phyloP scores from a whole-genome alignment of 2,888 invertebrate species.

The Sicus ferrugineus region DNA sequence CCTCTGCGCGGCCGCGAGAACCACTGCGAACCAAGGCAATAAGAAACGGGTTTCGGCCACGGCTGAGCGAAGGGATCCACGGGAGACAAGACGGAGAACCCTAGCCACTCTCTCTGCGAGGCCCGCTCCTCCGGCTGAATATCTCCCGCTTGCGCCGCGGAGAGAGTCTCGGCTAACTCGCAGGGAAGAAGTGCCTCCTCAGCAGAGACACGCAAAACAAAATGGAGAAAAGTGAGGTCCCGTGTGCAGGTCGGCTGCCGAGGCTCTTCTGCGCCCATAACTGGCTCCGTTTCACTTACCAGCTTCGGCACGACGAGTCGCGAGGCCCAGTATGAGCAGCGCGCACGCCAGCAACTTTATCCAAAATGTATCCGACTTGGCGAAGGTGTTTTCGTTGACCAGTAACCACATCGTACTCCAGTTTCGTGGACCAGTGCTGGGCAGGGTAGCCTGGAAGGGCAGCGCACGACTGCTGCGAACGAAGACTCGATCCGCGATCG shows the following conservation, averaged over 20 bases:
- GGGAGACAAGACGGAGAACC: neutral
- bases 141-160: neutral
- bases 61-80: conserved; percentile 31
- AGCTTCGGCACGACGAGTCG: conserved; percentile 32
- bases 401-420: conserved; percentile 57
- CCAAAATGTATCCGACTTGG: conserved; percentile 59
- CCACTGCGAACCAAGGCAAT: conserved; percentile 20
- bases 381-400: conserved; percentile 54
- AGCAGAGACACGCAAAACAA: conserved; percentile 23
- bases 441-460: too few relatives aligned
- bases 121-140: conserved; percentile 17
- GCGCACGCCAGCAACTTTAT: conserved; percentile 48
- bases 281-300: conserved; percentile 36
- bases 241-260: conserved; percentile 10
- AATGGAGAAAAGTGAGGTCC: conserved; percentile 28
- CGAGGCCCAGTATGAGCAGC: conserved; percentile 41
- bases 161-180: neutral
- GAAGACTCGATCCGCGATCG: too few relatives aligned
- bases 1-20: neutral
- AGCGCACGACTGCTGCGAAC: neutral
- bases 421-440: conserved; percentile 44
- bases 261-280: neutral
- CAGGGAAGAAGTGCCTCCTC: conserved; percentile 8
- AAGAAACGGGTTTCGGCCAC: conserved; percentile 13
- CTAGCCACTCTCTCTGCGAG: neutral